These are phyloP conservation scores for Drosophila triauraria DNA, from an alignment of 1,140 invertebrate species.

Conservation along the genomic window DNA sequence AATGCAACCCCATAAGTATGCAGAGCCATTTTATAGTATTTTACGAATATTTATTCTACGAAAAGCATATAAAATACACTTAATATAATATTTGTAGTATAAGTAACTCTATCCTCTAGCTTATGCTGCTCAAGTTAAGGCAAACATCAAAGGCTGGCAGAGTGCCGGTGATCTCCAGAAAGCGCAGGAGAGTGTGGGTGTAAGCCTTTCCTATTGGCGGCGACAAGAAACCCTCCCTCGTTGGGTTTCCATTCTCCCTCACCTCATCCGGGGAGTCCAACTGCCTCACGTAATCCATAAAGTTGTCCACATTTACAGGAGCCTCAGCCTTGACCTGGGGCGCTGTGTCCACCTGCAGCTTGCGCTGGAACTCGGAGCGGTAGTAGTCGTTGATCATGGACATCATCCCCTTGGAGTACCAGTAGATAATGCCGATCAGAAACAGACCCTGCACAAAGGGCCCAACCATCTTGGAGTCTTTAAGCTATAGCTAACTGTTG, in stretches of 20 bases:
- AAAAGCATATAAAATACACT: slow-evolving; percentile 30
- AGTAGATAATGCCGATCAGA: slow-evolving; percentile 81
- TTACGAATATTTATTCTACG: slow-evolving; percentile 22
- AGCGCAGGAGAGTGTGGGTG: slow-evolving; percentile 32
- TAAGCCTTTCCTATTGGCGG: background rate
- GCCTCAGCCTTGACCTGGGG: slow-evolving; percentile 29
- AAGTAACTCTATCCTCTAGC: slow-evolving; percentile 19
- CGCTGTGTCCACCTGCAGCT: slow-evolving; percentile 43
- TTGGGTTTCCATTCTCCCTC: background rate
- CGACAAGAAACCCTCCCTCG: background rate
- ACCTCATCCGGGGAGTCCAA: slow-evolving; percentile 39
- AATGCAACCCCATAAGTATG: slow-evolving; percentile 16
- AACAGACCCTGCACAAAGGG: slow-evolving; percentile 80
- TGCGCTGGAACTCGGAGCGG: slow-evolving; percentile 77
- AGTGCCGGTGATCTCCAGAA: slow-evolving; percentile 59
- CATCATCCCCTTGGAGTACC: slow-evolving; percentile 82
- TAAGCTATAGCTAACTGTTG: background rate
- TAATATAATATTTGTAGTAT: background rate
- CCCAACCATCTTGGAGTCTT: slow-evolving; percentile 67
- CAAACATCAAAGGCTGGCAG: slow-evolving; percentile 37
- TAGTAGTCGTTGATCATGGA: slow-evolving; percentile 84
- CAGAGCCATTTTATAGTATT: background rate
- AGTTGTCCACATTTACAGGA: slow-evolving; percentile 69
- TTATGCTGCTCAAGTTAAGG: slow-evolving; percentile 33
- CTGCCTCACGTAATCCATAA: slow-evolving; percentile 75